A percentile compares a stretch with the other conserved stretches of the same genome.
Evolutionary conservation across 2,888 invertebrate genomes (phyloP).

Genomic region (Girardia tigrina): DNA sequence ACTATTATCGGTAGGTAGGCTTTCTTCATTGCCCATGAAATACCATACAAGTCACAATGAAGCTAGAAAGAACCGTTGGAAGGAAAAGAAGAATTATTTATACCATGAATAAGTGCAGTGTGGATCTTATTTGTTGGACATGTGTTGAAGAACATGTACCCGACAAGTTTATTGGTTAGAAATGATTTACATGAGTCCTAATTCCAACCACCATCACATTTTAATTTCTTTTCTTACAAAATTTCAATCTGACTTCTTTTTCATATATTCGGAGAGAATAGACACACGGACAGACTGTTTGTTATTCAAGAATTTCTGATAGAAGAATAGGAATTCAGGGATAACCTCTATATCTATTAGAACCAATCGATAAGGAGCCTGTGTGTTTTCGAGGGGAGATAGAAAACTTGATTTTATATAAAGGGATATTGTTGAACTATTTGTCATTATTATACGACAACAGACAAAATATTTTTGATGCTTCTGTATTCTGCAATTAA

Average conservation of each 20-base stretch:
- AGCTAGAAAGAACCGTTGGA: not conserved
- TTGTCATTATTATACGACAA: not conserved
- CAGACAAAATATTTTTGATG: constrained; percentile 5
- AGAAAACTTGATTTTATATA: constrained; percentile 12
- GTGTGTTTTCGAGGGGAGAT: constrained; percentile 20
- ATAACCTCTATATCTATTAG: not conserved
- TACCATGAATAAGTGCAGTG: not conserved
- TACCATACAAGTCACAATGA: not conserved
- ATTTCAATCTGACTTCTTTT: constrained; percentile 9
- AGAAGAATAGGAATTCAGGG: not conserved
- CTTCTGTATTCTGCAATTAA: not conserved
- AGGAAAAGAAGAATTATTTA: not conserved
- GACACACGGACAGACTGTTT: not conserved
- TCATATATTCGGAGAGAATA: constrained; percentile 16
- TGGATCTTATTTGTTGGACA: constrained; percentile 16
- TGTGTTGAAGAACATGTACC: constrained; percentile 19
- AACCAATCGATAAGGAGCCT: constrained; percentile 14
- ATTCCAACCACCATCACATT: not conserved
- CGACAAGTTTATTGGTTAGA: constrained; percentile 16
- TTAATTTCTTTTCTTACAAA: constrained; percentile 14
- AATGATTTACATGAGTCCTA: constrained; percentile 17
- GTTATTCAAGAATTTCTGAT: not conserved
- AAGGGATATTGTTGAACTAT: constrained; percentile 15
- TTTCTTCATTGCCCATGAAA: constrained; percentile 20
- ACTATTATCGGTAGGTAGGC: not conserved